These are phyloP conservation scores for Rhinolophus sinicus DNA, from an alignment of 2,113 vertebrate species.

Conservation along the genomic window DNA sequence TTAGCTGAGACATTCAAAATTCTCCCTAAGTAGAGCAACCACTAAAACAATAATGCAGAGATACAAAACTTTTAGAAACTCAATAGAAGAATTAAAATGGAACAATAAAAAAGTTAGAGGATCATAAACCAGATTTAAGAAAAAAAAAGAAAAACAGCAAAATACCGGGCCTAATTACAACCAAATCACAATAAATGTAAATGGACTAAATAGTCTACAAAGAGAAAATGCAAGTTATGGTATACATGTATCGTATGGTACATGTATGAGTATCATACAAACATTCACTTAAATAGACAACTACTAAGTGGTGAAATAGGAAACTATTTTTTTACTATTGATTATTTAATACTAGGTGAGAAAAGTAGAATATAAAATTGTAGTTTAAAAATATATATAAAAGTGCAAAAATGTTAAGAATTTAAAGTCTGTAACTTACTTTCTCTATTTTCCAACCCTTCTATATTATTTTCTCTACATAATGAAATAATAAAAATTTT, in stretches of 20 bases:
- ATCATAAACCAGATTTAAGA: background rate
- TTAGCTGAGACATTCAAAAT: background rate
- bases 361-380: background rate
- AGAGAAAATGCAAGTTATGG: background rate
- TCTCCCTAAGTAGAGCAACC: background rate
- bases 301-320: background rate
- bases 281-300: background rate
- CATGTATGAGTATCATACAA: background rate
- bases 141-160: background rate
- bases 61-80: background rate
- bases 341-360: background rate
- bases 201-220: background rate
- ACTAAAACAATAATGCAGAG: background rate
- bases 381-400: background rate
- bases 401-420: background rate
- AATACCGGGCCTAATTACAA: background rate
- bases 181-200: background rate
- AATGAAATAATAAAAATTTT: background rate
- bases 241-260: background rate
- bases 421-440: background rate
- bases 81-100: background rate
- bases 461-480: background rate
- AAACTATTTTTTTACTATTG: background rate
- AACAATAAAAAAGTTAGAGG: background rate
- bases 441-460: background rate